A percentile compares a stretch with the other conserved stretches of the same genome.
These are phyloP conservation scores for Xyrauchen texanus DNA, from an alignment of 2,113 vertebrate species.

Conservation along the genomic window DNA sequence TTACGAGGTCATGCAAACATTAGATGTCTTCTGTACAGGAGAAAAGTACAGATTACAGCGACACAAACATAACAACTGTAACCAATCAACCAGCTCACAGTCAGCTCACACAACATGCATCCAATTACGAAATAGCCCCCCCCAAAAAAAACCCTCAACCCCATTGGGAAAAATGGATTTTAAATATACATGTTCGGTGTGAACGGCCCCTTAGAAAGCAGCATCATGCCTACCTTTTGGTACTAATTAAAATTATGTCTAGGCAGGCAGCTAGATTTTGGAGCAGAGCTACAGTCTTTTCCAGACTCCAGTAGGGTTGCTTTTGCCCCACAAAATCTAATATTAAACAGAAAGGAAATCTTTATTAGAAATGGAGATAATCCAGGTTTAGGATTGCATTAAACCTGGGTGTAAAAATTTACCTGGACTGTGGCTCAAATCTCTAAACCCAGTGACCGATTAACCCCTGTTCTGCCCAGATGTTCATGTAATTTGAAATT, in stretches of 20 bases:
- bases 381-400: not conserved
- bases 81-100: not conserved
- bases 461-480: no score
- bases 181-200: no score
- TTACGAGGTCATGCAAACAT: conserved; percentile 82
- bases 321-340: not conserved
- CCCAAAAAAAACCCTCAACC: not conserved
- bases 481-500: not conserved
- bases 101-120: conserved; percentile 14
- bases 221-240: no score
- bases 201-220: no score
- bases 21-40: conserved; percentile 77
- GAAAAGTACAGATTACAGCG: conserved; percentile 72
- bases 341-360: not conserved
- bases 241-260: no score
- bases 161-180: not conserved
- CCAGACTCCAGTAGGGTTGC: not conserved
- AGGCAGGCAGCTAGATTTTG: no score
- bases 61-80: conserved; percentile 67
- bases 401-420: not conserved
- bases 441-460: no score
- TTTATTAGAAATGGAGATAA: not conserved
- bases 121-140: not conserved
- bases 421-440: no score
- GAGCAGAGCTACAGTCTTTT: no score